Evolutionary conservation across 1,140 invertebrate species (phyloP).

Genomic region (Dreissena polymorpha): DNA sequence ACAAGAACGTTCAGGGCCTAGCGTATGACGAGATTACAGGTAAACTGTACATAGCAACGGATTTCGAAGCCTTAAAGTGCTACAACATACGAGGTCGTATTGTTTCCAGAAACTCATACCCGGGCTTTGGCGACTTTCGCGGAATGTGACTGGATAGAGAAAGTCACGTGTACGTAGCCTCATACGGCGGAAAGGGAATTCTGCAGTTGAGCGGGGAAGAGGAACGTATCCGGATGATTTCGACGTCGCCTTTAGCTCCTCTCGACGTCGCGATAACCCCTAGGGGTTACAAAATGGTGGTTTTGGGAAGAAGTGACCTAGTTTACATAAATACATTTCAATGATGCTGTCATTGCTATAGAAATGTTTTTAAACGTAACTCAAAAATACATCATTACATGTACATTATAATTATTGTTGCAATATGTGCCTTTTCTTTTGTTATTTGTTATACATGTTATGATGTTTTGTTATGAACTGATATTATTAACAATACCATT

Average conservation of each 20-base stretch:
- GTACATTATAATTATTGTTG: too few species aligned
- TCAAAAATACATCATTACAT: too few species aligned
- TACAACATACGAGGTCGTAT: conserved; percentile 24
- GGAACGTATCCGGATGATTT: conserved; percentile 40
- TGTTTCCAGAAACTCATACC: conserved; percentile 39
- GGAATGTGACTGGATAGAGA: conserved; percentile 36
- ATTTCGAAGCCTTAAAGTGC: conserved; percentile 37
- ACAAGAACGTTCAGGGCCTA: conserved; percentile 40
- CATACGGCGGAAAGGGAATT: conserved; percentile 32
- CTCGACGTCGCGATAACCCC: conserved; percentile 39
- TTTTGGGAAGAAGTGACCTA: conserved; percentile 36
- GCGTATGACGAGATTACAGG: conserved; percentile 36
- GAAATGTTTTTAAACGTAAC: too few species aligned
- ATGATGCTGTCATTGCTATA: not conserved
- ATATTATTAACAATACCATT: too few species aligned
- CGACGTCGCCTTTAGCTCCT: conserved; percentile 42
- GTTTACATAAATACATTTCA: conserved; percentile 42
- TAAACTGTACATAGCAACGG: conserved; percentile 38
- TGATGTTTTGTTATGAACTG: too few species aligned
- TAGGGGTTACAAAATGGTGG: conserved; percentile 44
- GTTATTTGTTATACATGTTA: too few species aligned
- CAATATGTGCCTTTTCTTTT: too few species aligned
- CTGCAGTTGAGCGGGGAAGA: too few species aligned
- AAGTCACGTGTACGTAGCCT: conserved; percentile 41
- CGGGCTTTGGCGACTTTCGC: conserved; percentile 32